phyloP scores from a whole-genome alignment of 2,797 vertebrate species.

The Oreortyx pictus region DNA sequence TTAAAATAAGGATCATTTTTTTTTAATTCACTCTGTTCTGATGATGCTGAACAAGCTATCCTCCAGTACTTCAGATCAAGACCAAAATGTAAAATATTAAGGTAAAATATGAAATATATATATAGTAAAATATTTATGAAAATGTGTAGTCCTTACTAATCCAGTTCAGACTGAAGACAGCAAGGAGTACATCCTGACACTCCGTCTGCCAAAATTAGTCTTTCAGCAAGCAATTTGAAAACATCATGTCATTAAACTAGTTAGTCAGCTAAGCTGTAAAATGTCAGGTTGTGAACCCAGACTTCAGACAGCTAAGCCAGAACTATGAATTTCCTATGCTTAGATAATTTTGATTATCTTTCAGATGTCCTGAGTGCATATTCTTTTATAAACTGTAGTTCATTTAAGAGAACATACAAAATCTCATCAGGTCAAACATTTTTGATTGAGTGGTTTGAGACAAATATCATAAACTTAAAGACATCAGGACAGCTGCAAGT shows the following conservation, averaged over 20 bases:
- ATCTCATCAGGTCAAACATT: neutral
- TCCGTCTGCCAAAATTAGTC: constrained; percentile 39
- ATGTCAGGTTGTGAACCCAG: neutral
- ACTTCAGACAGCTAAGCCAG: constrained; percentile 4
- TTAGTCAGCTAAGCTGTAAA: neutral
- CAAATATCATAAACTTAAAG: neutral
- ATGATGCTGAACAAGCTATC: neutral
- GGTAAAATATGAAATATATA: constrained; percentile 13
- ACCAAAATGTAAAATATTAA: neutral
- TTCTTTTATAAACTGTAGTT: neutral
- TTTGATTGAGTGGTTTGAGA: neutral
- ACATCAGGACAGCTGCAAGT: neutral
- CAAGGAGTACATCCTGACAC: constrained; percentile 20
- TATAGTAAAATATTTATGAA: constrained; percentile 25
- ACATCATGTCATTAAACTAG: constrained; percentile 3
- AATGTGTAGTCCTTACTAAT: constrained; percentile 19
- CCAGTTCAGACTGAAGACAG: constrained; percentile 9
- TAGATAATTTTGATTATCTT: constrained; percentile 28
- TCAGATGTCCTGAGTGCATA: neutral
- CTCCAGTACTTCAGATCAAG: neutral
- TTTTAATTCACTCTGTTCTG: neutral
- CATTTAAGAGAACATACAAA: neutral
- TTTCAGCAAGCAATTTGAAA: constrained; percentile 34
- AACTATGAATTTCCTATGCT: neutral
- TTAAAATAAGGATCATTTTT: neutral